Conservation (phyloP, 1,140 invertebrate species). For the Euwallacea similis region DNA sequence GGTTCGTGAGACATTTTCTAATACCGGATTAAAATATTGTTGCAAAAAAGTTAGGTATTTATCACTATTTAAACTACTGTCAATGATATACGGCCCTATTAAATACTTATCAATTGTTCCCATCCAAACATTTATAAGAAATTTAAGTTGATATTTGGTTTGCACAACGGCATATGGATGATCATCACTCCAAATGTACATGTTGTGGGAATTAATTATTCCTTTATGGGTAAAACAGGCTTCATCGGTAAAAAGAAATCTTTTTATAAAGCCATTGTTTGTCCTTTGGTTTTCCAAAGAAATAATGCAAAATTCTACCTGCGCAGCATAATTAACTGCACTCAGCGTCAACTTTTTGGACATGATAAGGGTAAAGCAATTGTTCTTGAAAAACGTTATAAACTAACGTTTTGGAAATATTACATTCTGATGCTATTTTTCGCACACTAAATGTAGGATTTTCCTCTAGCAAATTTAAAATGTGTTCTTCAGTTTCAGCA, state of each 20-base stretch:
- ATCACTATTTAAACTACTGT: neutral
- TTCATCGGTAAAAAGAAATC: too few species aligned
- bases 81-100: neutral
- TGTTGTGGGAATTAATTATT: neutral
- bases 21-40: neutral
- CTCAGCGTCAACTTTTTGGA: constrained; percentile 31
- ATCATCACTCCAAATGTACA: neutral
- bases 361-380: constrained; percentile 25
- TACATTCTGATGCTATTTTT: constrained; percentile 3
- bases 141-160: neutral
- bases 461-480: constrained; percentile 8
- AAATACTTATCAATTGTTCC: neutral
- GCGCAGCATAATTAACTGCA: constrained; percentile 45
- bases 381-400: constrained; percentile 14
- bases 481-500: neutral
- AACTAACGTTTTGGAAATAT: constrained; percentile 2
- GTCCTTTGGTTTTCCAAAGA: neutral
- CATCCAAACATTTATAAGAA: neutral
- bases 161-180: neutral
- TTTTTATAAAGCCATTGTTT: neutral
- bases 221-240: neutral
- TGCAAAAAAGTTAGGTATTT: neutral
- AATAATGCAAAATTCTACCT: too few species aligned
- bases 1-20: neutral
- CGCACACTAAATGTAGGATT: constrained; percentile 15